Base-by-base conservation (phyloP, 2,113 vertebrate genomes). In the Chaetorhynchus papuensis region DNA sequence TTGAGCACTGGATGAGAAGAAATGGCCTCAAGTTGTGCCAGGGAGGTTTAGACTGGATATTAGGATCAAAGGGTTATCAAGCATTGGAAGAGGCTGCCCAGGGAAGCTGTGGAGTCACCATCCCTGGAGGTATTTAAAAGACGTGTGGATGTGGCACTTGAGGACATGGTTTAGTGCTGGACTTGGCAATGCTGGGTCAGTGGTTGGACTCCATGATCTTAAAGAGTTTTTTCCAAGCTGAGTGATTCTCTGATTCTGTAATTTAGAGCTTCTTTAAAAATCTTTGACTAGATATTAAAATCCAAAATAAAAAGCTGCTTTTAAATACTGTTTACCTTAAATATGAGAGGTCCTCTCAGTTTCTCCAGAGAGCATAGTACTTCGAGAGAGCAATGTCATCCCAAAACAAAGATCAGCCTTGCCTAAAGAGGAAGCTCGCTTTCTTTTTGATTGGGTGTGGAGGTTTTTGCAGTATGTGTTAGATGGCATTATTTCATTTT, bases 71-170 rank as follows among this genome's bases (percentile, higher is more conserved):
- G 13, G 27, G 9, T 39, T 42, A 5, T 64, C 15, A 45, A 42
- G 17, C 26, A 10, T 1, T 65, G 45, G 45, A 24, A 42, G 10
- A 42, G 39, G 28, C 42, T 87, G 68, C n/a, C n/a, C 47, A 50
- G 17, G n/a, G 35, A 39, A 68, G 28, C 9, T 19, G 19, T 15
- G 1, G 37, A 66, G 33, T 50, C 18, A 60, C 50, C 28, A 41
- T 56, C 30, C 56, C 30, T 21, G 33, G 23, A 60, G n/a, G 12
- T 15, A 17, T 69, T 54, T 68, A 30, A 22, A 85, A 68, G 37
- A 45, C 1, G 1, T 39, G 20, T 45, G 27, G 50, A 42, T 56
- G n/a, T 35, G 21, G 47, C 7, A 2, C 14, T 3, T 27, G 3
- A 8, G 31, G n/a, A n/a, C 42, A 23, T 5, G 35, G 17, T n/a